Evolutionary conservation across 2,113 vertebrate species (phyloP), one percentile per base, ranked within the genome.

Genomic region (Etheostoma spectabile): DNA sequence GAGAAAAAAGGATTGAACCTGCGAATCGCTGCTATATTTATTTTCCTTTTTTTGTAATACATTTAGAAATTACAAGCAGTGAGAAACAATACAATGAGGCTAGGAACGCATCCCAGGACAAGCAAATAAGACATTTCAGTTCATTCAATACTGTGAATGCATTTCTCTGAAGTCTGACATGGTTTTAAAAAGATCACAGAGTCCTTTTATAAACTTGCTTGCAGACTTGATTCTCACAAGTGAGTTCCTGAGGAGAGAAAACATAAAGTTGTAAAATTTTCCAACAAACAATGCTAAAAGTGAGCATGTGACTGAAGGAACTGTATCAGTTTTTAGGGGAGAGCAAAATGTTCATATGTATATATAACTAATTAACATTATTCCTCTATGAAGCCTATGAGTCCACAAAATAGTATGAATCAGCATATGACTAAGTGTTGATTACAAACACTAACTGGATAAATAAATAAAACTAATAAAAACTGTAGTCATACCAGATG

Each of bases 181-280:
- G 1, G 1, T n/a, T 61, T 59, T 6, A 62, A 42, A 68, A 35
- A 15, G 21, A 62, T 93, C 72, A 92, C 53, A 60, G 52, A 48
- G 74, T 73, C 86, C 75, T 96, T 93, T 95, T 96, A 91, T 93
- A 98, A 0, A 94, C 86, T 81, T 98, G 97, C 71, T 89, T 96
- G 89, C 96, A 97, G 21, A 96, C 92, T 89, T 96, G 93, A 75
- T 95, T 95, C 73, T 96, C 96, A 90, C 97, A 98, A 71, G 88
- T 94, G 33, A 99, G 93, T 79, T 98, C 96, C 97, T 97, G 59
- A 13, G 80, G 77, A 77, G 69, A 79, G 67, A 63, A 70, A 73
- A 53, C 10, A 76, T 14, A 0, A 42, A 52, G 10, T 30, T 46
- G 6, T 19, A 1, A 59, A 14, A 35, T 6, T 2, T 21, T 49